Evolutionary conservation across 2,113 vertebrate species (phyloP), one percentile per base, ranked within the genome.

Genomic region (Etia nguti): DNA sequence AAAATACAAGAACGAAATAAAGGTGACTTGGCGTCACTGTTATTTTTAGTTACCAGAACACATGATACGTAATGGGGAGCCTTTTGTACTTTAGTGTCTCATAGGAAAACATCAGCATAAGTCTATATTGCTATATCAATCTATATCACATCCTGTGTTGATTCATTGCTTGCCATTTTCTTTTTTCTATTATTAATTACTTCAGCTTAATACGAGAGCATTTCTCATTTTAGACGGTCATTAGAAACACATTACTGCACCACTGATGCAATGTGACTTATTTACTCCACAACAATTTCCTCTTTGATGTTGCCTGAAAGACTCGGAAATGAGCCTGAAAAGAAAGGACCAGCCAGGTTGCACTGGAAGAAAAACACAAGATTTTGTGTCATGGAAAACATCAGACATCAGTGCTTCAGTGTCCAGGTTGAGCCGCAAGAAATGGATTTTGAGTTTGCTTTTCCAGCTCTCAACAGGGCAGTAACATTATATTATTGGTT

Each of bases 231-330:
- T 88, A 90, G 89, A 90, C 15, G 57, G 89, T 92, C 94, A 95
- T 96, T 95, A 96, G 91, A 94, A 95, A 93, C 92, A 90, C 91
- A 95, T 96, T 93, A 95, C 89, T n/a, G 86, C 94, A 90, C 93
- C 80, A 18, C 90, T 92, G 90, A 91, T 86, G 89, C 91, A 24
- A 94, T 81, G 89, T 90, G 89, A 94, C 93, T 94, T 94, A 92
- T 95, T 95, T 93, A 92, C 88, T 86, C 86, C 73, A 65, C 82
- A 81, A 90, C 92, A 89, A 91, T 94, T 91, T 94, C 90, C 89
- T 86, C 65, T 89, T 31, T 24, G 3, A 38, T 48, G 80, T 62
- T 89, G 89, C 82, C 87, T 93, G 86, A 86, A 82, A 93, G 87
- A 85, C 85, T 90, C 43, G 31, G 73, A 87, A 93, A 92, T 88